Evolutionary conservation across 2,888 invertebrate species (phyloP).

Genomic region (Merodon equestris): DNA sequence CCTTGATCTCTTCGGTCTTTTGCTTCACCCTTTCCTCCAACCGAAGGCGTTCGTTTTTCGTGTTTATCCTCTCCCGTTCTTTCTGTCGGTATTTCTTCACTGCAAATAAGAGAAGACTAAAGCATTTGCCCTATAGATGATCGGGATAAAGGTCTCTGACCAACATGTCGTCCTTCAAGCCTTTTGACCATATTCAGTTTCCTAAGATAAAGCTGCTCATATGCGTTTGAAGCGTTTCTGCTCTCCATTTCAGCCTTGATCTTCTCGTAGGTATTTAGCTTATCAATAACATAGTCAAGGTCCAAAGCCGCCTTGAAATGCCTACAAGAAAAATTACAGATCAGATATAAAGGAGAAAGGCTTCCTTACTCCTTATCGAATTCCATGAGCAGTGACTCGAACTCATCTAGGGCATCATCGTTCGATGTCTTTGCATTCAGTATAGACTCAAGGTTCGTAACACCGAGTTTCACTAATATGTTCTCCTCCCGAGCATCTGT

Average conservation of each 20-base stretch:
- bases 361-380: constrained; percentile 48
- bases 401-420: constrained; percentile 4
- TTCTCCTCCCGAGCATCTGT: constrained; percentile 46
- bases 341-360: not conserved
- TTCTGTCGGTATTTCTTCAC: constrained; percentile 29
- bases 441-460: constrained; percentile 21
- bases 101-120: not conserved
- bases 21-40: constrained; percentile 8
- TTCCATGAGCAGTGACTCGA: constrained; percentile 27
- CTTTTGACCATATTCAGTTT: constrained; percentile 40
- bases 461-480: constrained; percentile 26
- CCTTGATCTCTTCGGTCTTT: not conserved
- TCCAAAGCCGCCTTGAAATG: constrained; percentile 28
- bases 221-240: constrained; percentile 18
- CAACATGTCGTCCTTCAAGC: constrained; percentile 54
- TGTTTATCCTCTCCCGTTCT: constrained; percentile 15
- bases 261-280: constrained; percentile 37
- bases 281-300: constrained; percentile 42
- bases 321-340: constrained; percentile 4
- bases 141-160: not conserved
- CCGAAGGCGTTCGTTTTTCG: constrained; percentile 5
- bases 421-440: constrained; percentile 4
- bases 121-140: not conserved
- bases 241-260: constrained; percentile 43
- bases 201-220: constrained; percentile 31